Conservation (phyloP, 2,797 vertebrate genomes). For the Microctenopoma stevenorrisi region DNA sequence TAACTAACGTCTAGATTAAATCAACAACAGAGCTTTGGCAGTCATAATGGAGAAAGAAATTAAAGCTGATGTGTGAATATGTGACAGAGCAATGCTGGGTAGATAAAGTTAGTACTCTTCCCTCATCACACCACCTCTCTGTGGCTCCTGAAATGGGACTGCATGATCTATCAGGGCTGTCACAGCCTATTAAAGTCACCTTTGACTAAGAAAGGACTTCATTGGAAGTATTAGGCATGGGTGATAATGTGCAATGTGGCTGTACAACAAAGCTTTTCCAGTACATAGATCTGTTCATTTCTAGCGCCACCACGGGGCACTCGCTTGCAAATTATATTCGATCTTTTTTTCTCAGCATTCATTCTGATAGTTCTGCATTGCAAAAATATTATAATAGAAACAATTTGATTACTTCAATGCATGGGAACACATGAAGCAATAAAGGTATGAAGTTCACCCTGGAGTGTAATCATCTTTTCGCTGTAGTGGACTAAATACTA, state of each 20-base stretch:
- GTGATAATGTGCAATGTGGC: too few relatives aligned
- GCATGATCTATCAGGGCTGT: constrained; percentile 73
- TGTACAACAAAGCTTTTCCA: too few relatives aligned
- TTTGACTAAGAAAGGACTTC: too few relatives aligned
- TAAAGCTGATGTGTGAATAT: constrained; percentile 17
- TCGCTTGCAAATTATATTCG: too few relatives aligned
- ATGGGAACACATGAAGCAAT: constrained; percentile 25
- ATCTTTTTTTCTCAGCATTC: too few relatives aligned
- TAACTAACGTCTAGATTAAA: constrained; percentile 24
- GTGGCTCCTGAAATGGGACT: constrained; percentile 8
- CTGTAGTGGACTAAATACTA: constrained; percentile 26
- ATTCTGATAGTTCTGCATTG: too few relatives aligned
- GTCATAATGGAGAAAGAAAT: constrained; percentile 2
- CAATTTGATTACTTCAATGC: neutral
- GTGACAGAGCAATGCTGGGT: constrained; percentile 17
- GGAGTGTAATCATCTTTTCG: constrained; percentile 19
- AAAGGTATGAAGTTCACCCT: constrained; percentile 32
- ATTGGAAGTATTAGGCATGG: too few relatives aligned
- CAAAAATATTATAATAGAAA: too few relatives aligned
- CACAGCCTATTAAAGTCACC: too few relatives aligned
- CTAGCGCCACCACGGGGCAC: too few relatives aligned
- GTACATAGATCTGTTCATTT: too few relatives aligned
- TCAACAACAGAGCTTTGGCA: constrained; percentile 10
- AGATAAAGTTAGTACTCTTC: constrained; percentile 2
- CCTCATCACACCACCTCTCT: constrained; percentile 10